Evolutionary conservation across 1,140 invertebrate genomes (phyloP).

Genomic region (Hypsibius dujardini): DNA sequence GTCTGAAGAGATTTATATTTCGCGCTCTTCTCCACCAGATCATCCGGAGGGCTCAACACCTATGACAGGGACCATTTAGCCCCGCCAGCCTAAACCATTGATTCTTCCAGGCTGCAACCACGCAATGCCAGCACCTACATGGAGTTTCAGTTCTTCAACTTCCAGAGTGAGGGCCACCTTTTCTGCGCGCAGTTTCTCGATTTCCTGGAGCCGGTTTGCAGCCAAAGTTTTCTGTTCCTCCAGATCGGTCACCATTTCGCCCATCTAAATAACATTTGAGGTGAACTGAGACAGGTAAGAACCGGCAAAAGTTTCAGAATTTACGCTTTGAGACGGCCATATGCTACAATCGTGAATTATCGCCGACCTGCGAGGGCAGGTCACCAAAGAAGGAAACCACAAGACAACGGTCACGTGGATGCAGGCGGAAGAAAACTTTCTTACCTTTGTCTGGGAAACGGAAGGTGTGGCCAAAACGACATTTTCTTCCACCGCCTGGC

Average conservation of each 20-base stretch:
- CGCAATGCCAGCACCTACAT: constrained; percentile 48
- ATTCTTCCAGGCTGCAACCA: too few relatives aligned
- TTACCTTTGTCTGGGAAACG: constrained; percentile 40
- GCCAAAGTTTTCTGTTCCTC: constrained; percentile 82
- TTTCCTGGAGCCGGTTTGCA: constrained; percentile 70
- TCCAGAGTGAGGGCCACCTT: constrained; percentile 68
- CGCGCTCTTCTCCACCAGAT: constrained; percentile 89
- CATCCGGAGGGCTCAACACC: constrained; percentile 84
- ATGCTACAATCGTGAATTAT: too few relatives aligned
- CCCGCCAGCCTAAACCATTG: too few relatives aligned
- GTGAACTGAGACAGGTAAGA: constrained; percentile 19
- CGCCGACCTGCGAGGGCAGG: too few relatives aligned
- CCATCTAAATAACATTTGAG: constrained; percentile 42
- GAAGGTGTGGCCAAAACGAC: neutral
- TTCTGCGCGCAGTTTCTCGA: constrained; percentile 77
- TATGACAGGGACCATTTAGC: constrained; percentile 29
- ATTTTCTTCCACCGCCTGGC: neutral
- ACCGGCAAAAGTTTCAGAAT: constrained; percentile 22
- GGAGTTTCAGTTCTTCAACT: constrained; percentile 90
- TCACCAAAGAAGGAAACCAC: neutral
- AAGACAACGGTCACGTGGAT: neutral
- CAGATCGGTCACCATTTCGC: constrained; percentile 72
- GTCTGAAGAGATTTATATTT: constrained; percentile 96
- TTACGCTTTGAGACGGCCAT: neutral
- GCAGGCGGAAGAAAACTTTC: neutral